Conservation (phyloP, 2,888 invertebrate genomes). For the Cheilosia grossa region DNA sequence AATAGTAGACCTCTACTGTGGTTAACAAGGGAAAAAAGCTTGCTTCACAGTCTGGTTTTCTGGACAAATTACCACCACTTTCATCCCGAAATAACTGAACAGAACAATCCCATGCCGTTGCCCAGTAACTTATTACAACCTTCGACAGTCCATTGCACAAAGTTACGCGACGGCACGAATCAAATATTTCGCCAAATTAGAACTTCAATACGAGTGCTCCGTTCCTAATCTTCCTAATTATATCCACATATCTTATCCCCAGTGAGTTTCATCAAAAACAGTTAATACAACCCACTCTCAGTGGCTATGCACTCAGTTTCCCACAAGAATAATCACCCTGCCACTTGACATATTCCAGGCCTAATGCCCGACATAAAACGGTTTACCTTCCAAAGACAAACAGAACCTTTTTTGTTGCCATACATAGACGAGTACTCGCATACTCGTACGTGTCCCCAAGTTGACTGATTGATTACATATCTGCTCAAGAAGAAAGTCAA, state of each 20-base stretch:
- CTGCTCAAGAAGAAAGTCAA: slow-evolving; percentile 71
- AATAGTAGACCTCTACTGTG: too few relatives aligned
- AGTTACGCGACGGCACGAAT: too few relatives aligned
- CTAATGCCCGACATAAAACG: slow-evolving; percentile 59
- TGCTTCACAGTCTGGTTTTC: too few relatives aligned
- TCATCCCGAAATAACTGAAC: too few relatives aligned
- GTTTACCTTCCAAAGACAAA: slow-evolving; percentile 55
- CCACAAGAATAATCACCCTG: slow-evolving; percentile 63
- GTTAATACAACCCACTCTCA: slow-evolving; percentile 22
- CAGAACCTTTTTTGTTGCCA: slow-evolving; percentile 19
- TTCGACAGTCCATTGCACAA: too few relatives aligned
- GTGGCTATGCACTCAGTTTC: slow-evolving; percentile 44
- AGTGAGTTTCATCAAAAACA: slow-evolving; percentile 5
- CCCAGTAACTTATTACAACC: too few relatives aligned
- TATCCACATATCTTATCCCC: slow-evolving; percentile 13
- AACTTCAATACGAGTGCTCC: background rate
- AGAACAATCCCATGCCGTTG: too few relatives aligned
- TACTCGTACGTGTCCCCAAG: slow-evolving; percentile 29
- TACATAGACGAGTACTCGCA: too few relatives aligned
- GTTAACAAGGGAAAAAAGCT: too few relatives aligned
- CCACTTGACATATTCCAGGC: slow-evolving; percentile 60
- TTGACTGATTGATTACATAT: slow-evolving; percentile 74
- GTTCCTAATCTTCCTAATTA: slow-evolving; percentile 26
- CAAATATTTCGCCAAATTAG: too few relatives aligned
- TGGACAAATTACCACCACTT: too few relatives aligned